Base-by-base conservation (phyloP, 2,797 vertebrate genomes). In the Buceros bicornis region DNA sequence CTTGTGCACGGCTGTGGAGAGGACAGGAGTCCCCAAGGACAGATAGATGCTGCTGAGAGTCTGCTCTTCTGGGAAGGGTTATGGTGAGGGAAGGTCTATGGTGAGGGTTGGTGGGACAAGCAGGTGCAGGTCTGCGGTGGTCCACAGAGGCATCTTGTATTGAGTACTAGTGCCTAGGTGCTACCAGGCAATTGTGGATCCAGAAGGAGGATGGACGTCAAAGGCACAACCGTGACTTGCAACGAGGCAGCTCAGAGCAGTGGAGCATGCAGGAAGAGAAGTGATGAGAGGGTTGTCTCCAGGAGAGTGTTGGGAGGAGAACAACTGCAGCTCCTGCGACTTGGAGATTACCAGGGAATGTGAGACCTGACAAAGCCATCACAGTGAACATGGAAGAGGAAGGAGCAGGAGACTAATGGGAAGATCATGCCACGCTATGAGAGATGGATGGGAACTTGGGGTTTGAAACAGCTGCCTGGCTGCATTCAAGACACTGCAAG, bases 361-460 rank as follows among this genome's bases (percentile, higher is more conserved):
- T 1, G 51, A 62, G 60, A 58, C 54, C 66, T 93, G 92, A 93
- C 93, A 96, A 86, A 96, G 62, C 65, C 40, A 20, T 97, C 79
- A 33, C 2, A 3, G 80, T 29, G 76, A 94, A 81, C 53, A 67
- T 2, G 0, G 18, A 94, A 70, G 53, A 93, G 66, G 37, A 48
- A 79, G 84, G 71, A 89, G 26, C 37, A 35, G 73, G 89, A 56
- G 40, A 65, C 45, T 70, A 13, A 74, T 33, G 54, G 35, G 71
- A 65, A 79, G 51, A 78, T 74, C 12, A 5, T 40, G 33, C 70
- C 35, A 33, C 0, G 0, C 33, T 57, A 4, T 73, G 42, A 60
- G 40, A 91, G 81, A 81, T 93, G 95, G 69, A 87, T 86, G 69
- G 85, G 57, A 83, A n/a, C 72, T 16, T 85, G 77, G 24, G 62